Evolutionary conservation across 2,888 invertebrate genomes (phyloP), one percentile per base, ranked within the genome.

Genomic region (Lacanobia wlatinum): DNA sequence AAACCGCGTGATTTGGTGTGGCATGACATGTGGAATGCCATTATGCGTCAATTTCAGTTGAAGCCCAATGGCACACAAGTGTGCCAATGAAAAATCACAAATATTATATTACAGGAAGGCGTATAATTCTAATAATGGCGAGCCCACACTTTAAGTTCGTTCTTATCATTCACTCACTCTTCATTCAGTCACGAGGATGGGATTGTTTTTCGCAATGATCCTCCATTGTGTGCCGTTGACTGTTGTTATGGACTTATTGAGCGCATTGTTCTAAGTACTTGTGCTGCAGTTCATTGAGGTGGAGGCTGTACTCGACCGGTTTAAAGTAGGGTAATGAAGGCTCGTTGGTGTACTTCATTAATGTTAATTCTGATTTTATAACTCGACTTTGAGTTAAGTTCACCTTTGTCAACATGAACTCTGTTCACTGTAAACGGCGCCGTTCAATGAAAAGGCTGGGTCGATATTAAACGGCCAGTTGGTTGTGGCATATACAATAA

Each of bases 181-280:
- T 75, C 64, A 76, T 53, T 68, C 6, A 63, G 74, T 74, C 78
- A 78, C 79, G 79, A 78, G 75, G 77, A 77, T 76, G 73, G 70
- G 69, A 82, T 82, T 82, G 80, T 72, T 78, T 84, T 85, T 78
- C 76, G 81, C 78, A 87, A 87, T 76, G 75, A 70, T 79, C 72
- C 66, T 71, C 85, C 84, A 90, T 90, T 90, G 89, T 90, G 83
- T 76, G 48, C 5, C 34, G 50, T 34, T 59, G 76, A 73, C 70
- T 75, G 79, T 81, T 84, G 80, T 75, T 80, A 81, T 84, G 71
- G 63, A 81, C 78, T 82, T 85, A 86, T 87, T 86, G 69, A 81
- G 76, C 72, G 78, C 85, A 88, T 89, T 90, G 88, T 87, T 88
- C 78, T 66, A 56, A 46, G 66, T 79, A 76, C 73, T 83, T 78